Conservation (phyloP, 2,797 vertebrate genomes). For the Chaetodon trifasciatus region DNA sequence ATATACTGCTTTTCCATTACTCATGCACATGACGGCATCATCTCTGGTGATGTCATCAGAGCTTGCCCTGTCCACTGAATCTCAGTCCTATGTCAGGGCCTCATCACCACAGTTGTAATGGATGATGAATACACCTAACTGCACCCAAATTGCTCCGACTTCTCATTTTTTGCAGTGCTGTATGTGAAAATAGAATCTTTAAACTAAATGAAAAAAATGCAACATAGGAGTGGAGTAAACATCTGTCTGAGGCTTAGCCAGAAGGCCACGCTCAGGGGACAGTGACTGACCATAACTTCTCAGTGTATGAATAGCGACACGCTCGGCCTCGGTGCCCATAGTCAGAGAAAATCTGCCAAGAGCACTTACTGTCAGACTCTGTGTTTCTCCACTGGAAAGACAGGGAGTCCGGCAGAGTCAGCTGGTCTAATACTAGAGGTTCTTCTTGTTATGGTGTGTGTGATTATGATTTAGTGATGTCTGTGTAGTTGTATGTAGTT, state of each 20-base stretch:
- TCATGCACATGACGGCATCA: slow-evolving; percentile 23
- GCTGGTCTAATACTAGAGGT: neutral
- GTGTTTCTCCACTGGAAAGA: neutral
- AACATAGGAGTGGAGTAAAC: neutral
- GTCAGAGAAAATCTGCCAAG: neutral
- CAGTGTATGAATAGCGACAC: neutral
- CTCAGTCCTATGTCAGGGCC: neutral
- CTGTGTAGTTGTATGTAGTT: no score
- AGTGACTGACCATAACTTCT: neutral
- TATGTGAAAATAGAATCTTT: neutral
- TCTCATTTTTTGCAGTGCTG: neutral
- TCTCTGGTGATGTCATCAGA: slow-evolving; percentile 17
- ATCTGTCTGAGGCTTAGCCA: neutral
- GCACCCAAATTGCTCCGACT: neutral
- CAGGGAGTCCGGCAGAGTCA: neutral
- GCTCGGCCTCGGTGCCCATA: neutral
- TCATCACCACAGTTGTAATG: neutral
- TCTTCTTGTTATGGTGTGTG: neutral
- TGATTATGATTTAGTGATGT: no score
- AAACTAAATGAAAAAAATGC: neutral
- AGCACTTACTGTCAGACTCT: neutral
- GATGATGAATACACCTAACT: neutral
- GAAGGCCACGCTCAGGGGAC: neutral
- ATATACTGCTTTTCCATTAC: slow-evolving; percentile 1
- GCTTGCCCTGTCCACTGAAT: slow-evolving; percentile 10